Conservation (phyloP, 2,113 vertebrate genomes). For the Pterocles orientalis region DNA sequence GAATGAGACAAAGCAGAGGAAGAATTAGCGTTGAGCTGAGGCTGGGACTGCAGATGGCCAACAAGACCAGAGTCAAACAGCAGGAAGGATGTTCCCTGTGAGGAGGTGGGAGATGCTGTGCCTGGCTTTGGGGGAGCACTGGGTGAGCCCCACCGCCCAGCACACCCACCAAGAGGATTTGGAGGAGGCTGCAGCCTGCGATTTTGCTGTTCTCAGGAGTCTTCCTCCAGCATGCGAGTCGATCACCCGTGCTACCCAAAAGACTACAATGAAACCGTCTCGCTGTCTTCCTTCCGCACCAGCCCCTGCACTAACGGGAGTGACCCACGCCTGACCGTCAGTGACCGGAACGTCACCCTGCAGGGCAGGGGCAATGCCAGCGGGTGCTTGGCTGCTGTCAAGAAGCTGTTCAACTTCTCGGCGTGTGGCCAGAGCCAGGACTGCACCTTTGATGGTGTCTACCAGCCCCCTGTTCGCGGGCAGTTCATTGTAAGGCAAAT, state of each 20-base stretch:
- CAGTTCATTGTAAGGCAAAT: constrained; percentile 74
- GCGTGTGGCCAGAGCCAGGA: constrained; percentile 23
- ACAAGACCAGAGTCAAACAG: not conserved
- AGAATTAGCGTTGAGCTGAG: not conserved
- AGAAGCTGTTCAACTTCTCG: constrained; percentile 69
- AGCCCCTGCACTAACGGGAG: constrained; percentile 65
- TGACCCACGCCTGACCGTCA: accelerated
- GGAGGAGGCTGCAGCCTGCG: not conserved
- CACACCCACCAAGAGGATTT: not conserved
- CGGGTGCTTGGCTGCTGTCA: constrained; percentile 49
- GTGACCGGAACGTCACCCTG: constrained; percentile 17
- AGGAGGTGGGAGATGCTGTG: not conserved
- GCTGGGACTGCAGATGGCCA: not conserved
- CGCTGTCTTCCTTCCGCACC: constrained; percentile 33
- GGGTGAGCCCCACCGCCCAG: accelerated
- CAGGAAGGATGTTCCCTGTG: not conserved
- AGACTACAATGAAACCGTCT: constrained; percentile 43
- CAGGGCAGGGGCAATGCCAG: constrained; percentile 58
- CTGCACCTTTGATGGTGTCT: constrained; percentile 73
- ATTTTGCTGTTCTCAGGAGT: not conserved
- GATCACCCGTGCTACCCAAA: constrained; percentile 77
- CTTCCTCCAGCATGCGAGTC: not conserved
- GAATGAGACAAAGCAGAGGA: not conserved
- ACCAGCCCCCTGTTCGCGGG: constrained; percentile 71
- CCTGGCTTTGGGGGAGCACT: not conserved